A percentile compares a stretch with the other conserved stretches of the same genome.
Evolutionary conservation across 2,888 invertebrate species (phyloP).

Genomic region (Epinotia demarniana): DNA sequence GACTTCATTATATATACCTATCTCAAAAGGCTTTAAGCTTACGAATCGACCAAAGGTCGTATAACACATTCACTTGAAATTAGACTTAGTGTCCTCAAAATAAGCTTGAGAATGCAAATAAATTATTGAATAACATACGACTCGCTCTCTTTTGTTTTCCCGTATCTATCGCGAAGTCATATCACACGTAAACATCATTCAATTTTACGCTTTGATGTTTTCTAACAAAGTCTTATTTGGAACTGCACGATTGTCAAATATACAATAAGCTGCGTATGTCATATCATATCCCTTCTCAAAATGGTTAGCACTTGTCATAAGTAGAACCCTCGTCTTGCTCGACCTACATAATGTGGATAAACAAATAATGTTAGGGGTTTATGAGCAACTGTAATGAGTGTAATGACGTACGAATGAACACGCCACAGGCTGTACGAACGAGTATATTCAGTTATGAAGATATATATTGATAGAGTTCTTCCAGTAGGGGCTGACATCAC

Average conservation of each 20-base stretch:
- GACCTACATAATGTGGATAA: constrained; percentile 19
- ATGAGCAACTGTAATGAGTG: constrained; percentile 21
- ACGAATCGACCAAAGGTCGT: too few relatives aligned
- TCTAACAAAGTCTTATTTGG: neutral
- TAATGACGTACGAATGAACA: constrained; percentile 16
- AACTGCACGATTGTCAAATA: neutral
- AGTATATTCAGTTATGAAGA: too few relatives aligned
- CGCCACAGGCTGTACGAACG: neutral
- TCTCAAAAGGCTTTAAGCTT: too few relatives aligned
- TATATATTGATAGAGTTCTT: too few relatives aligned
- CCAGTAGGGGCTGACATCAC: too few relatives aligned
- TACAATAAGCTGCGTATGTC: neutral
- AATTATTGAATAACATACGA: neutral
- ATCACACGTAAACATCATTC: neutral
- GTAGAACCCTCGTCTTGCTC: constrained; percentile 28
- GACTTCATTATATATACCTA: neutral
- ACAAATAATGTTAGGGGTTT: constrained; percentile 15
- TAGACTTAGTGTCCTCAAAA: neutral
- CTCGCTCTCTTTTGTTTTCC: neutral
- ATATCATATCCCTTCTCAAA: constrained; percentile 3
- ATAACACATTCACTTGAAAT: neutral
- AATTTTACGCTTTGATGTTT: neutral
- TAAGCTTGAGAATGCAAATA: neutral
- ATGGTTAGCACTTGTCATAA: neutral
- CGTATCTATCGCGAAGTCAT: neutral